Evolutionary conservation across 2,113 vertebrate genomes (phyloP), one percentile per base, ranked within the genome.

Genomic region (Rhinogobius similis): DNA sequence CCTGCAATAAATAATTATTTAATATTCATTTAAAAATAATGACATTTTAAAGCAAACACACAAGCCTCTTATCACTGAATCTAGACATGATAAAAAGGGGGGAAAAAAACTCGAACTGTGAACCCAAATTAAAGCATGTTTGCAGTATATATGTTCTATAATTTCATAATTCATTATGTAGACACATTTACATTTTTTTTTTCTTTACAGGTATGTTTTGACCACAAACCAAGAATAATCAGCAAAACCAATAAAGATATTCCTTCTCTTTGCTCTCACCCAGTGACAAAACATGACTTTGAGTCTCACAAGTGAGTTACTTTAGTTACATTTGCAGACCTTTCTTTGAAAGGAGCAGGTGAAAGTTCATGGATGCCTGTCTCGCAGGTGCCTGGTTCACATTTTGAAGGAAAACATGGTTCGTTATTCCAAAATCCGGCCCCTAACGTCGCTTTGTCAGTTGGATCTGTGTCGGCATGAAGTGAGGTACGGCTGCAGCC

Each of bases 161-260:
- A 36, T 36, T 36, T 36, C 32, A 36, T 7, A 7, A 36, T 36
- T 7, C 32, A 36, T 36, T 36, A 7, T 36, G 32, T 36, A 8
- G 32, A 5, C 32, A 1, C 1, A 36, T 36, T 36, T 36, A 3
- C 5, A 36, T 8, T 36, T 29, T 36, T 36, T 1, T 63, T 63
- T 63, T 24, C 4, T 79, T 26, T 77, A 16, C 87, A 99, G 98
- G 96, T 95, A 86, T 99, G 98, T 91, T 99, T 99, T 93, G 97
- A 99, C 91, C 96, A 98, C 91, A 99, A 99, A 84, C 98, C 98
- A 73, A 93, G 97, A 94, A 99, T 97, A 89, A 98, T 99, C 93
- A 97, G 96, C 94, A 98, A 98, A 92, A 94, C 93, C 87, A 98
- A 95, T 90, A 97, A 96, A 87, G 96, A 98, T 81, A 94, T 94